phyloP scores from a whole-genome alignment of 2,797 vertebrate species.

The Chaetophractus vellerosus region DNA sequence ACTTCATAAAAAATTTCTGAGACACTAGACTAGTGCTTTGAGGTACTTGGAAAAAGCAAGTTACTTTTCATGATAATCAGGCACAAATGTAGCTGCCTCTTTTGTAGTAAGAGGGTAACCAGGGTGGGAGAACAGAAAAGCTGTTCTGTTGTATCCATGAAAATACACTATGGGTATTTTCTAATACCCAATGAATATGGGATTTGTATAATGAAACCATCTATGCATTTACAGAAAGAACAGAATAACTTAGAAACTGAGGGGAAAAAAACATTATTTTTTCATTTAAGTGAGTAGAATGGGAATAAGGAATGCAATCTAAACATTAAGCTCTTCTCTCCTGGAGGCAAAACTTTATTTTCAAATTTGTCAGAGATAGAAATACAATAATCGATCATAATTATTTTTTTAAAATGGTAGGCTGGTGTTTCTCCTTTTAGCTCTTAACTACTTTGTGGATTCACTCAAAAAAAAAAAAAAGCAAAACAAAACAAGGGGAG shows the following conservation, averaged over 20 bases:
- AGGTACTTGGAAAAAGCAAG: conserved; percentile 17
- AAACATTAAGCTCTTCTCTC: conserved; percentile 20
- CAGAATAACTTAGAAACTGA: background rate
- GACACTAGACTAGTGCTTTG: background rate
- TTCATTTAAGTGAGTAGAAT: conserved; percentile 47
- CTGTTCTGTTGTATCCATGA: background rate
- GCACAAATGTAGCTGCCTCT: background rate
- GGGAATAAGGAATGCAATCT: conserved; percentile 3
- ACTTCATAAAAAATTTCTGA: background rate
- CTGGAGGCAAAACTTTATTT: background rate
- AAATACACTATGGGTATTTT: background rate
- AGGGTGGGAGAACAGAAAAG: background rate
- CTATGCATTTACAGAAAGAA: background rate
- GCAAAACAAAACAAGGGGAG: conserved; percentile 37
- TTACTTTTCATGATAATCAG: background rate
- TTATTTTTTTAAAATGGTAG: background rate
- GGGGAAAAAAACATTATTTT: conserved; percentile 22
- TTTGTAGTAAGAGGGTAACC: background rate
- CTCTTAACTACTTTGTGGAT: background rate
- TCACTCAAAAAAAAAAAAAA: background rate
- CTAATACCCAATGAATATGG: too few relatives aligned
- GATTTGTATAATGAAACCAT: background rate
- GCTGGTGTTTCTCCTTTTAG: background rate
- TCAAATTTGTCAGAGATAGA: conserved; percentile 20
- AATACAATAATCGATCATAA: conserved; percentile 34